Base-by-base conservation (phyloP, 2,888 invertebrate genomes). In the Drosophila conformis region DNA sequence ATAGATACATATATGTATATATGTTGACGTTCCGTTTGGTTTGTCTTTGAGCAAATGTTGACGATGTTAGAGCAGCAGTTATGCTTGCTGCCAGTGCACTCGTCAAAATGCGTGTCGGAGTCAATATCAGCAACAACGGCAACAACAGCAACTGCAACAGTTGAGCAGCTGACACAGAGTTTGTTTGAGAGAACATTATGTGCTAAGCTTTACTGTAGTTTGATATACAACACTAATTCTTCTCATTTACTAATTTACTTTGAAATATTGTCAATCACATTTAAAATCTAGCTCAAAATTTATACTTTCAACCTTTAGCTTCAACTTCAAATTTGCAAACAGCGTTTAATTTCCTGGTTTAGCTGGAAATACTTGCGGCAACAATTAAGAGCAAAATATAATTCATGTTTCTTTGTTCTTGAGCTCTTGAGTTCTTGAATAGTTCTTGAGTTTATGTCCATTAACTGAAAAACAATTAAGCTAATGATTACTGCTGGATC, bases 1-100 rank as follows among this genome's bases (percentile, higher is more conserved):
- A 79, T 76, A 76, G 73, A 69, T 82, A 75, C 58, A 73, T 78
- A 68, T 82, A 70, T 82, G 65, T 78, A 59, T 21, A 13, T 11
- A 7, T 13, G 15, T 68, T 63, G 76, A 68, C 76, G 73, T 68
- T 80, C 49, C 76, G 46, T 76, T 82, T 70, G 76, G 66, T 49
- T 75, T 67, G 74, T 68, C 63, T 60, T 66, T 58, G 56, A 66
- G 60, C 68, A 61, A 52, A 58, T 38, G 31, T 53, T 54, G 58
- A 62, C 65, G 79, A 33, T 33, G 33, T 11, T 33, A 11, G 11
- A 33, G 33, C 33, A 11, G 33, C 78, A 69, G 62, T 54, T 42
- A 36, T 61, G 63, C 56, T 21, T 31, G 69, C 69, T 51, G 80
- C 66, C 70, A 64, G 57, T 72, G 79, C 82, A 66, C 80, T 74